Evolutionary conservation across 2,797 vertebrate species (phyloP).

Genomic region (Pyrocephalus nanus): DNA sequence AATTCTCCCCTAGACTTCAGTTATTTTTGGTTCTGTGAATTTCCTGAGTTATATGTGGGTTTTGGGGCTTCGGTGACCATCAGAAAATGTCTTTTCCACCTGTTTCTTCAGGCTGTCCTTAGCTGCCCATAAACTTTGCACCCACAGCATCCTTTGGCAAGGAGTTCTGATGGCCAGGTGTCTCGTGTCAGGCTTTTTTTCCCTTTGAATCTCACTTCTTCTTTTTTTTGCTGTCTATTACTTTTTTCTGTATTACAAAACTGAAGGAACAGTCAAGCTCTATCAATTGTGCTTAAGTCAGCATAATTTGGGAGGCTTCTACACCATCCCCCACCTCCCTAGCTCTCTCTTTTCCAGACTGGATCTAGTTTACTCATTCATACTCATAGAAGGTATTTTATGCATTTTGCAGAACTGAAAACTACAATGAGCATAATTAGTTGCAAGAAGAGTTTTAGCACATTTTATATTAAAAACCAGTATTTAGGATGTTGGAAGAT

Average conservation of each 20-base stretch:
- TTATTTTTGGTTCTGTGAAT: background rate
- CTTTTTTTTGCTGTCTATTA: background rate
- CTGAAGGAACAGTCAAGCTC: background rate
- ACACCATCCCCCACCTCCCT: accelerated
- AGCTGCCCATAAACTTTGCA: background rate
- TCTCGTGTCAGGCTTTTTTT: background rate
- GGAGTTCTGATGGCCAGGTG: background rate
- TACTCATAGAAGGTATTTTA: background rate
- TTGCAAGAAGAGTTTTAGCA: background rate
- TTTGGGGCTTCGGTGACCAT: background rate
- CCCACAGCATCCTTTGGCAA: background rate
- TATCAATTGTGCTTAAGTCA: background rate
- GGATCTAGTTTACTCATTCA: background rate
- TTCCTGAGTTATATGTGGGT: background rate
- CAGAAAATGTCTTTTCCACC: background rate
- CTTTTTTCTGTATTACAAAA: background rate
- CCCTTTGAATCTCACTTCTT: background rate
- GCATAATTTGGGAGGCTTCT: background rate
- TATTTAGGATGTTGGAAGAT: background rate
- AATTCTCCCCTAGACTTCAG: background rate
- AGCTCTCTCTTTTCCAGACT: background rate
- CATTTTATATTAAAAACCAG: background rate
- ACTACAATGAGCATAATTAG: background rate
- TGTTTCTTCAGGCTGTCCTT: background rate
- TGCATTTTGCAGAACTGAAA: background rate